Base-by-base conservation (phyloP, 92 coral and sea anemone genomes). In the Virgularia gustaviana region DNA sequence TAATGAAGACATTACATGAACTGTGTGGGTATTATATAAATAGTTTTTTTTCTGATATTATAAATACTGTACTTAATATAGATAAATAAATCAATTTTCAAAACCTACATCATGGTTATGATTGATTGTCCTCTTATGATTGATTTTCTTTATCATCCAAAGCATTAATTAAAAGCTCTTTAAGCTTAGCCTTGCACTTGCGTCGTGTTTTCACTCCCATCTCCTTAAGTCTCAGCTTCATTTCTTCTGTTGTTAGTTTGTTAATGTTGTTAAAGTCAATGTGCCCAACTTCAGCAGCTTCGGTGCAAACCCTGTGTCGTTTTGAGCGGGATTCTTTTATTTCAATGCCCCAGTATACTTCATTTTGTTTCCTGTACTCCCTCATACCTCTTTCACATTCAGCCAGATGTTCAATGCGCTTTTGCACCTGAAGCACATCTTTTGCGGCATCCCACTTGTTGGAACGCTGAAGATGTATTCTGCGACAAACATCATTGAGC, bases 131-230 rank as follows among this genome's bases (percentile, higher is more conserved):
- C n/a, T n/a, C n/a, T n/a, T n/a, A n/a, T n/a, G n/a, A n/a, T n/a
- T n/a, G n/a, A 59, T 59, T 59, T 59, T 59, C 65, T 24, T 59
- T 59, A 22, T 59, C 34, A 9, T 12, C 6, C 6, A 59, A 18
- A 12, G 65, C 6, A 31, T 24, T 59, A 9, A 31, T 28, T 38
- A 59, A 43, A 8, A 59, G 65, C 34, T 59, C 65, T 33, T 59
- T 24, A 30, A 59, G 65, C 65, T 59, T 59, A 19, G 30, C 34
- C 39, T 31, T 29, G 37, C 65, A 59, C 34, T 24, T 59, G 4
- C 13, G 37, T 35, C 65, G 28, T 2, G 65, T 59, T 59, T 59
- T 59, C 19, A 59, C 41, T 35, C 65, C 41, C 65, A 59, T 28
- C 8, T 59, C 37, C 37, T 59, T 24, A 6, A 59, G 65, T 20